Evolutionary conservation across 2,888 invertebrate genomes (phyloP), one percentile per base, ranked within the genome.

Genomic region (Sinotaia quadrata): DNA sequence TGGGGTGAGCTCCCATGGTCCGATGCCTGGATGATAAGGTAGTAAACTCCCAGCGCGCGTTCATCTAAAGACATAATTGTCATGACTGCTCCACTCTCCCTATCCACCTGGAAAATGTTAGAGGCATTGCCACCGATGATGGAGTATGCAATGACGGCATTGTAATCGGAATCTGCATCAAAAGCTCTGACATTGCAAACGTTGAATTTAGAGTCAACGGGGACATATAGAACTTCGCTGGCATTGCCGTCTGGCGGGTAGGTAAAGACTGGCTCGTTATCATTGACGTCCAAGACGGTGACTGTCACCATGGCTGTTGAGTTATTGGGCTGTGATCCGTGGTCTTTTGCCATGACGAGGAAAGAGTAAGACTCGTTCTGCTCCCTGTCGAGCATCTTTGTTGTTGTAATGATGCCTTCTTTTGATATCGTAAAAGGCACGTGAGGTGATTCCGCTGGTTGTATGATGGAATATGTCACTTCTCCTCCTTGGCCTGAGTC

Each of bases 211-310:
- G 95, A 92, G 12, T 94, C 93, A 2, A 94, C 94, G 4, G 95
- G 94, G 88, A 98, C 98, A 37, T 95, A 90, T 0, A 98, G 92
- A 47, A 52, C 24, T n/a, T 47, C n/a, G 47, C 21, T 47, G 47
- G 7, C 24, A 24, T 24, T 47, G 47, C 18, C 47, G 18, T 31
- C 27, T 33, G 49, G 51, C 5, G 56, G 18, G 34, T 44, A 92
- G 0, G 96, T 51, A 71, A 98, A 98, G 4, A 92, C 92, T 0
- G 98, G 98, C 21, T 94, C 92, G 85, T 98, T 97, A 88, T 99
- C 98, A 87, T 98, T 98, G 76, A 95, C 94, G 88, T 99, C 98
- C 65, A 95, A 89, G 0, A 99, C 96, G 86, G 96, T 96, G 63
- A 98, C 95, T 89, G 93, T 72, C 8, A 87, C 80, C 8, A 78